phyloP scores from a whole-genome alignment of 1,140 invertebrate genomes.

The Diachasma alloeum region DNA sequence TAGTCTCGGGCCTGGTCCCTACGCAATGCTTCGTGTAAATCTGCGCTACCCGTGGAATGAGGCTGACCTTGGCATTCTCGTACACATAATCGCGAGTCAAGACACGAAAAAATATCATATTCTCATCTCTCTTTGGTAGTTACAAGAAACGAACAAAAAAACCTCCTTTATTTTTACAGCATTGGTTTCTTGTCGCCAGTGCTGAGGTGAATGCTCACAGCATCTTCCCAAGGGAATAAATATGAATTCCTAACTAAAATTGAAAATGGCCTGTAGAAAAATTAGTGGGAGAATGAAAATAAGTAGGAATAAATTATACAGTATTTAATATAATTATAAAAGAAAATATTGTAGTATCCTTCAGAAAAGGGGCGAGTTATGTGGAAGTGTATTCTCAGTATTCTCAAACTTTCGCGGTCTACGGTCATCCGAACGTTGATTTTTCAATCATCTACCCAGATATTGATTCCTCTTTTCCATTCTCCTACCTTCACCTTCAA shows the following conservation, averaged over 20 bases:
- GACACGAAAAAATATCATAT: conserved; percentile 3
- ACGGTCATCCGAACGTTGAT: too few relatives aligned
- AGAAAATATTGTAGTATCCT: background rate
- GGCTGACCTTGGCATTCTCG: conserved; percentile 59
- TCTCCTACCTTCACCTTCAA: too few relatives aligned
- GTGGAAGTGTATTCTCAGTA: too few relatives aligned
- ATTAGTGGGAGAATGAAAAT: too few relatives aligned
- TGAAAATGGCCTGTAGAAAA: background rate
- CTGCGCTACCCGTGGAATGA: conserved; percentile 45
- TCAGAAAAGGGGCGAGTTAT: conserved; percentile 42
- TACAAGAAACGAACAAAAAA: background rate
- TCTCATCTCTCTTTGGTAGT: background rate
- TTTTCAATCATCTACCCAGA: too few relatives aligned
- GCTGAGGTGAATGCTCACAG: background rate
- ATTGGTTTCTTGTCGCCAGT: background rate
- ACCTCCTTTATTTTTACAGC: background rate
- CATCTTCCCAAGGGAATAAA: background rate
- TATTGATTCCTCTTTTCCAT: too few relatives aligned
- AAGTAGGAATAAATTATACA: too few relatives aligned
- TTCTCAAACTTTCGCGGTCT: too few relatives aligned
- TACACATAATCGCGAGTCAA: conserved; percentile 34
- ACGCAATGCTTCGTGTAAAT: conserved; percentile 1
- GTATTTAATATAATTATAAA: too few relatives aligned
- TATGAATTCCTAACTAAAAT: background rate
- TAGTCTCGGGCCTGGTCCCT: background rate